Evolutionary conservation across 2,888 invertebrate species (phyloP).

Genomic region (Hoplodrina ambigua): DNA sequence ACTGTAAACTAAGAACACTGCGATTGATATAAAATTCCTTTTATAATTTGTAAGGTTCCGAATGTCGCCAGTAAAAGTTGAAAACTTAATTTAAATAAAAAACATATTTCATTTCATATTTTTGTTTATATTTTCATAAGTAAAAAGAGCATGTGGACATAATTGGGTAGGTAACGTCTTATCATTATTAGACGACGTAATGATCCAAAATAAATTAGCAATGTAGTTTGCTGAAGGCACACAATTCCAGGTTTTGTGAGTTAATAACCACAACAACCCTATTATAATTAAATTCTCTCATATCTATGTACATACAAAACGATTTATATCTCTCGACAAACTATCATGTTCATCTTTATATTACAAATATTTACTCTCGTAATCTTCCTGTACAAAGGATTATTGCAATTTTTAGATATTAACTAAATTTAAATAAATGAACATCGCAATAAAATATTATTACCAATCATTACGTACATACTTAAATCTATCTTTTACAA

Average conservation of each 20-base stretch:
- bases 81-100: constrained; percentile 16
- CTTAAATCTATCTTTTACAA: constrained; percentile 68
- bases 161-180: constrained; percentile 67
- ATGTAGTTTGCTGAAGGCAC: constrained; percentile 71
- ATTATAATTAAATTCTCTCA: constrained; percentile 62
- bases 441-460: constrained; percentile 61
- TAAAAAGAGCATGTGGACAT: constrained; percentile 72
- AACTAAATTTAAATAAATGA: constrained; percentile 65
- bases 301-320: constrained; percentile 69
- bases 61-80: neutral
- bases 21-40: too few species aligned
- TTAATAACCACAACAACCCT: constrained; percentile 61
- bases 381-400: constrained; percentile 69
- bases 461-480: constrained; percentile 69
- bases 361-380: constrained; percentile 61
- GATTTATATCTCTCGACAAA: constrained; percentile 62
- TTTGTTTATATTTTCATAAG: constrained; percentile 71
- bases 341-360: constrained; percentile 60
- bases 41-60: neutral
- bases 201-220: constrained; percentile 68
- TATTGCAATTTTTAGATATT: constrained; percentile 65
- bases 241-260: constrained; percentile 68
- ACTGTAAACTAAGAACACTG: too few species aligned
- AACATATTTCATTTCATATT: constrained; percentile 53
- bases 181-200: constrained; percentile 62